Conservation (phyloP, 2,797 vertebrate genomes). For the Oreochromis grahami region DNA sequence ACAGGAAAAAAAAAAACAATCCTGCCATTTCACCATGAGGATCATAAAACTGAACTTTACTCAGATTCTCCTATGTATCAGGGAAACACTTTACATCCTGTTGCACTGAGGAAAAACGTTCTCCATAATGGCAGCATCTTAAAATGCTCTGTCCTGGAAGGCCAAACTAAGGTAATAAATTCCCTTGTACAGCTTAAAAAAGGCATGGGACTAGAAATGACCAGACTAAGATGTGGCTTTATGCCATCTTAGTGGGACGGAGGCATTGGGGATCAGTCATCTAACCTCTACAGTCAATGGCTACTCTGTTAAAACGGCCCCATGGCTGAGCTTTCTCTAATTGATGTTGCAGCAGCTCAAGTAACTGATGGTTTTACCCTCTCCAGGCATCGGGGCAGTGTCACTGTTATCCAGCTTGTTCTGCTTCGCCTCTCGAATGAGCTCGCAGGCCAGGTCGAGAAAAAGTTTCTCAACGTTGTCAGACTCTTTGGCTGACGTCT, state of each 20-base stretch:
- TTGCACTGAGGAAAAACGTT: constrained; percentile 33
- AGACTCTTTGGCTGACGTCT: constrained; percentile 97
- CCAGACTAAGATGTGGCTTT: constrained; percentile 59
- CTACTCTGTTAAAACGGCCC: constrained; percentile 34
- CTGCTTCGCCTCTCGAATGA: constrained; percentile 96
- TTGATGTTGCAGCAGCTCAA: constrained; percentile 98
- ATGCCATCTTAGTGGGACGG: constrained; percentile 61
- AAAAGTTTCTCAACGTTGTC: constrained; percentile 99
- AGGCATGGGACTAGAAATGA: constrained; percentile 61
- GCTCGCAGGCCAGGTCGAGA: constrained; percentile 93
- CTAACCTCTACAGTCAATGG: constrained; percentile 51
- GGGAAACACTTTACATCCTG: constrained; percentile 34
- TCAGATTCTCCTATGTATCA: constrained; percentile 39
- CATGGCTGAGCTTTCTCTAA: constrained; percentile 66
- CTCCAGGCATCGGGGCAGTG: constrained; percentile 91
- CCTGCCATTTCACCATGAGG: constrained; percentile 19
- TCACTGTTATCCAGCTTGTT: constrained; percentile 97
- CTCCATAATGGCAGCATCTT: constrained; percentile 54
- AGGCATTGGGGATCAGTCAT: constrained; percentile 59
- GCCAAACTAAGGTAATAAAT: constrained; percentile 54
- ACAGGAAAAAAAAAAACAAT: neutral
- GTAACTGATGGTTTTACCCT: constrained; percentile 97
- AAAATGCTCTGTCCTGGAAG: constrained; percentile 45
- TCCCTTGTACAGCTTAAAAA: constrained; percentile 52
- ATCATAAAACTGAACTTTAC: constrained; percentile 46